Percentiles rank a stretch among this genome's conserved stretches.
Conservation (phyloP, 2,797 vertebrate species). For the Catostomus latipinnis region DNA sequence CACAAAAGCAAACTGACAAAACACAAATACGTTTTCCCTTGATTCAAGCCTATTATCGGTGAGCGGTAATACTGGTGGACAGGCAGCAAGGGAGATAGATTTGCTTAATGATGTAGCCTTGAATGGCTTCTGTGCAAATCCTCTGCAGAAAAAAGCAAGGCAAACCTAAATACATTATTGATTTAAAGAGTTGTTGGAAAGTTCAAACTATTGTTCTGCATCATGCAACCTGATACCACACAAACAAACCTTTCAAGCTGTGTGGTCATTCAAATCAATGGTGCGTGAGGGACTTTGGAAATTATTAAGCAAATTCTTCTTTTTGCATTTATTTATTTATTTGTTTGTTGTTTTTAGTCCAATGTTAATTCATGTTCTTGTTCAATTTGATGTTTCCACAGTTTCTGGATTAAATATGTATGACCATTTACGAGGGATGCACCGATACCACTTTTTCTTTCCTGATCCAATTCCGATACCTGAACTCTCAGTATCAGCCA, state of each 20-base stretch:
- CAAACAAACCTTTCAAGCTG: constrained; percentile 34
- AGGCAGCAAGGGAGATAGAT: constrained; percentile 36
- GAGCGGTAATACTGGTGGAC: not conserved
- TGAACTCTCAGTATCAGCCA: too few relatives aligned
- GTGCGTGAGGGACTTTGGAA: not conserved
- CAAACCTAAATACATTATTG: constrained; percentile 53
- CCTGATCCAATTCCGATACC: not conserved
- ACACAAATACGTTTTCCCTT: constrained; percentile 17
- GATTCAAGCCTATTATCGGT: constrained; percentile 22
- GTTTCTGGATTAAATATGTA: not conserved
- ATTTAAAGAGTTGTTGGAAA: constrained; percentile 52
- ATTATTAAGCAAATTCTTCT: too few relatives aligned
- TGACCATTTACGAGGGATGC: too few relatives aligned
- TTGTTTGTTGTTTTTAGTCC: not conserved
- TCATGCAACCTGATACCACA: constrained; percentile 42
- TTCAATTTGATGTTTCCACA: constrained; percentile 18
- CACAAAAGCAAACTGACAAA: constrained; percentile 30
- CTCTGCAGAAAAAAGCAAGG: constrained; percentile 45
- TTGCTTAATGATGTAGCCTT: constrained; percentile 51
- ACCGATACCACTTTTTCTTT: not conserved
- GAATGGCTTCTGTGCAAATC: constrained; percentile 30
- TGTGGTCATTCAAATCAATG: constrained; percentile 14
- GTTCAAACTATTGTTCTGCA: constrained; percentile 51
- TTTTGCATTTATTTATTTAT: too few relatives aligned
- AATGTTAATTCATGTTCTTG: constrained; percentile 10